Percentiles rank a stretch among this genome's conserved stretches.
These are phyloP conservation scores for Corynorhinus townsendii DNA, from an alignment of 2,113 vertebrate genomes.

Conservation along the genomic window DNA sequence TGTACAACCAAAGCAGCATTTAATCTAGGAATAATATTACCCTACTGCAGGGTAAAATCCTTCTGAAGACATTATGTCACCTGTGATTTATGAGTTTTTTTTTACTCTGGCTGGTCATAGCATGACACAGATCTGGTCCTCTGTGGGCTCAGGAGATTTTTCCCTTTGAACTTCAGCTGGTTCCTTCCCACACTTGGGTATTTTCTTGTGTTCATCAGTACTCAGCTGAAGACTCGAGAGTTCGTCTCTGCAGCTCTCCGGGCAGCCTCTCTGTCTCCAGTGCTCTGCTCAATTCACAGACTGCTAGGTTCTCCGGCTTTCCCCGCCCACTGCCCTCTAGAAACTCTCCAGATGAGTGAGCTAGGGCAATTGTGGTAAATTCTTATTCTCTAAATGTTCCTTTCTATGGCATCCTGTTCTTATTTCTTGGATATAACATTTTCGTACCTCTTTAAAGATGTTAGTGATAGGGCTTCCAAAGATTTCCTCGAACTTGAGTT, in stretches of 20 bases:
- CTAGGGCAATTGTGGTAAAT: not conserved
- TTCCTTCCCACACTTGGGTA: not conserved
- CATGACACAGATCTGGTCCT: not conserved
- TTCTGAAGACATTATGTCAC: not conserved
- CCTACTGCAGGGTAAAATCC: not conserved
- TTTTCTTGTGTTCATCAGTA: not conserved
- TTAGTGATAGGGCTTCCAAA: not conserved
- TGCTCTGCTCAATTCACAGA: not conserved
- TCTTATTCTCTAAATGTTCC: not conserved
- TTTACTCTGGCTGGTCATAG: not conserved
- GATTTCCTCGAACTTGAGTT: not conserved
- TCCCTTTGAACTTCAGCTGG: not conserved
- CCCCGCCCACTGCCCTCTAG: not conserved
- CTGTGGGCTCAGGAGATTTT: not conserved
- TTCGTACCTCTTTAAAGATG: not conserved
- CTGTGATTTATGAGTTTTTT: not conserved
- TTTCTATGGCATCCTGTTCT: not conserved
- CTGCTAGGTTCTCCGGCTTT: not conserved
- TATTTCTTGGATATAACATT: not conserved
- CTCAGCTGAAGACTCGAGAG: not conserved
- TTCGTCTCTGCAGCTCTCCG: not conserved
- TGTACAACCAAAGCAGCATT: not conserved
- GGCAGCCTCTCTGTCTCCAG: not conserved
- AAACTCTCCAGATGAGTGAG: not conserved
- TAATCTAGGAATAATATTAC: not conserved